Evolutionary conservation across 2,888 invertebrate genomes (phyloP), one percentile per base, ranked within the genome.

Genomic region (Petrolisthes cinctipes): DNA sequence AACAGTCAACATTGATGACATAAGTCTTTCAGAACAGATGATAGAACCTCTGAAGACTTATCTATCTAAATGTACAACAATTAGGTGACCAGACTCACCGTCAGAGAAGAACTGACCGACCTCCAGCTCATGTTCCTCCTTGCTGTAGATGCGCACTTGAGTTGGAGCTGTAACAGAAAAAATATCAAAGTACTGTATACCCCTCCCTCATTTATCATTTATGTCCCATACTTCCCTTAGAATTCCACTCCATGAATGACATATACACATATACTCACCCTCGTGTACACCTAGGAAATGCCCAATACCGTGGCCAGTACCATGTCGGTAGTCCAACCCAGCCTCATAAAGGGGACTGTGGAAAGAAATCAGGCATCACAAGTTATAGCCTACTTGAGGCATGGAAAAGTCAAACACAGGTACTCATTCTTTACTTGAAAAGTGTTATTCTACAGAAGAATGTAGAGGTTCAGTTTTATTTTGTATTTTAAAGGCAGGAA

Each of bases 241-340:
- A 1, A 37, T 37, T 37, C 37, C 37, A 37, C 37, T 61, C 61
- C 17, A 9, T 61, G 11, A 11, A 9, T 61, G 11, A 61, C 61
- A 61, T 17, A 61, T 17, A 61, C 61, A 61, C 61, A 61, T 17
- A 61, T 17, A 75, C n/a, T 76, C 54, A 91, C 93, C 93, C 92
- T 93, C 93, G 85, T 93, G 93, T 0, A 93, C 93, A 90, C 92
- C 92, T 68, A 93, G 92, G 88, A 92, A 93, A 91, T 92, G 91
- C 5, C 93, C 93, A 57, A 93, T 93, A 0, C 93, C 93, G 90
- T 93, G 93, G 0, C 93, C 91, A 7, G 92, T 91, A 54, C 91
- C 91, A 86, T 92, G 92, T 4, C 90, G 86, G 82, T 91, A 92
- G 83, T 91, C 91, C 37, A 92, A 91, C 0, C 92, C 92, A 54